Conservation (phyloP, 1,140 invertebrate genomes). For the Pteromalus puparum region DNA sequence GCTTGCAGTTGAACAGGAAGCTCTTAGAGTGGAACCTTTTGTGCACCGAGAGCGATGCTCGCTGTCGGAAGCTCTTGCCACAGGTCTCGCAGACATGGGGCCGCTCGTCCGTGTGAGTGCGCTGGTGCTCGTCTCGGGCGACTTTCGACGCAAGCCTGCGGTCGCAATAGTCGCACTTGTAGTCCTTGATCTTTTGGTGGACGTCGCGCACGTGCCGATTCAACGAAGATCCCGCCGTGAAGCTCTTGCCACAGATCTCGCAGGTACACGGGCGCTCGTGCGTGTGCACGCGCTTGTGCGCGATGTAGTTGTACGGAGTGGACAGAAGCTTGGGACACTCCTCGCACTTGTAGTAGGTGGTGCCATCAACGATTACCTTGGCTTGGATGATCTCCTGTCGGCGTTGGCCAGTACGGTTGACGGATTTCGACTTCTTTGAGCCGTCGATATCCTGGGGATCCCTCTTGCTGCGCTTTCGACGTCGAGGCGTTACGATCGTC, state of each 20-base stretch:
- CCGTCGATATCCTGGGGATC: not conserved
- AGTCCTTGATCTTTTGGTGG: conserved; percentile 63
- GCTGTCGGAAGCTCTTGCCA: conserved; percentile 81
- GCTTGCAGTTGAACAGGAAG: conserved; percentile 53
- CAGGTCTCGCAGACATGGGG: conserved; percentile 83
- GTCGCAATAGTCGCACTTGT: conserved; percentile 64
- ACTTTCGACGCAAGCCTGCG: conserved; percentile 59
- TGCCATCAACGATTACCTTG: conserved; percentile 56
- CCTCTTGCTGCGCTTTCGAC: not conserved
- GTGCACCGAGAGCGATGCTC: conserved; percentile 73
- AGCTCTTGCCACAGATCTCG: conserved; percentile 52
- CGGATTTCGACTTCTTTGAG: not conserved
- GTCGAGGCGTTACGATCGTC: not conserved
- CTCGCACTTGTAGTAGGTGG: conserved; percentile 67
- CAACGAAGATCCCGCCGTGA: conserved; percentile 54
- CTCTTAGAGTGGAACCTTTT: conserved; percentile 69
- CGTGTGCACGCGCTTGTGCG: conserved; percentile 65
- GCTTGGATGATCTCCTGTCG: conserved; percentile 8
- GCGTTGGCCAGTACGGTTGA: not conserved
- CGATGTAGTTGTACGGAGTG: conserved; percentile 69
- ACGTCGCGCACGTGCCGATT: conserved; percentile 63
- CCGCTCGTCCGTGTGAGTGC: conserved; percentile 80
- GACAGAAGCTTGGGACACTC: conserved; percentile 68
- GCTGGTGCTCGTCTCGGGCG: conserved; percentile 44
- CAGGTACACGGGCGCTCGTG: conserved; percentile 29